A percentile compares a stretch with the other conserved stretches of the same genome.
Conservation (phyloP, 2,888 invertebrate species). For the Protula sp. region DNA sequence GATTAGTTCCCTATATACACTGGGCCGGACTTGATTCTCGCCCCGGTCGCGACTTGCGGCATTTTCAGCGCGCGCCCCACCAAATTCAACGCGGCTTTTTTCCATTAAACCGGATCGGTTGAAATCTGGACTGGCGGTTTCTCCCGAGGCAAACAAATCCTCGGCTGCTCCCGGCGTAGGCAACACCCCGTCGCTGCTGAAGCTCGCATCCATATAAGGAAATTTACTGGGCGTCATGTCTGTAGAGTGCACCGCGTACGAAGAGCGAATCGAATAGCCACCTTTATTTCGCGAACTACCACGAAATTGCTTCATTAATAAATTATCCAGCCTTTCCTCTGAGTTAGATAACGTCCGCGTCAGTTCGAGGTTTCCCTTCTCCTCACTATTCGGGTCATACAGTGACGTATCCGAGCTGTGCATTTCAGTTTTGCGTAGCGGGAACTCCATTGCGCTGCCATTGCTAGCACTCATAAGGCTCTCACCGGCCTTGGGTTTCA, state of each 20-base stretch:
- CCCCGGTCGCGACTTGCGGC: not conserved
- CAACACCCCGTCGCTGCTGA: not conserved
- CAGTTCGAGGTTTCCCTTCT: not conserved
- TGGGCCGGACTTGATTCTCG: not conserved
- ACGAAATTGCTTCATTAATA: not conserved
- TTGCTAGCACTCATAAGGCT: not conserved
- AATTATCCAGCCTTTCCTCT: not conserved
- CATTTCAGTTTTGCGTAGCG: not conserved
- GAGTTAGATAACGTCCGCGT: not conserved
- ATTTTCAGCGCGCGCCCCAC: not conserved
- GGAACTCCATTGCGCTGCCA: no score
- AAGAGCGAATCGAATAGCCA: not conserved
- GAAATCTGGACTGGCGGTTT: not conserved
- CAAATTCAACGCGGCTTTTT: not conserved
- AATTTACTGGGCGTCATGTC: not conserved
- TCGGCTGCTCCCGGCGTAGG: not conserved
- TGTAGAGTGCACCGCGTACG: not conserved
- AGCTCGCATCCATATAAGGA: not conserved
- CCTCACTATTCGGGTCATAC: not conserved
- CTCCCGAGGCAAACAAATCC: not conserved
- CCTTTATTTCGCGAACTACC: not conserved
- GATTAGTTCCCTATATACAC: no score
- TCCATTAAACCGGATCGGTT: conserved; percentile 1
- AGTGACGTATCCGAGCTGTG: not conserved
- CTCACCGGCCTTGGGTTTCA: not conserved